Base-by-base conservation (phyloP, 2,888 invertebrate species). In the Pterostichus niger region DNA sequence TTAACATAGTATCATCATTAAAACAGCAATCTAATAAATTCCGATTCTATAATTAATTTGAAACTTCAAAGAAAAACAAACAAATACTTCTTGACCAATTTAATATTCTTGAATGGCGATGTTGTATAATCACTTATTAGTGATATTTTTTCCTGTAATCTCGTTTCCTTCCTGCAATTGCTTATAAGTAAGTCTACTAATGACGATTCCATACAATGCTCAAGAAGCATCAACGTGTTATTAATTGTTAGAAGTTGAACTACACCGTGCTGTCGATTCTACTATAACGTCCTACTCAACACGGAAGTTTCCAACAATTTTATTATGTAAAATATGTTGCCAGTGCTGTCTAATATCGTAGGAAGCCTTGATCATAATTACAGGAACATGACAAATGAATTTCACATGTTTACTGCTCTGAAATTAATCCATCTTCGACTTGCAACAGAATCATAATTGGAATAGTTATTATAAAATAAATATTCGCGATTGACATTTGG, bases 281-380 rank as follows among this genome's bases (percentile, higher is more conserved):
- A 24, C 11, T 24, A 0, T 13, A n/a, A 35, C 31, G 64, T 64
- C 33, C 35, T 33, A 13, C 24, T 10, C n/a, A 13, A 64, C 35
- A 64, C 13, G 64, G 35, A 64, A 64, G 64, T 64, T 64, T 64
- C 35, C 64, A 64, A 64, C 64, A 64, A 35, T 64, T 64, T 64
- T 64, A 64, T 64, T 64, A 64, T 64, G 64, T 64, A 35, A 35
- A 64, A 64, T 64, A 64, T 64, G 64, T 35, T 64, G 64, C 13
- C 7, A 49, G 35, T 33, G 6, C 64, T 5, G 49, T 49, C 33
- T n/a, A 31, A 17, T 31, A 31, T 6, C 31, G 64, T 13, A 11
- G 64, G 17, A 40, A 49, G 49, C n/a, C 49, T 49, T n/a, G 64
- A 11, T 64, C 2, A 7, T 64, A 64, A 64, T 64, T 64, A 64